A percentile compares a stretch with the other conserved stretches of the same genome.
Conservation (phyloP, 2,797 vertebrate genomes). For the Valencia hispanica region DNA sequence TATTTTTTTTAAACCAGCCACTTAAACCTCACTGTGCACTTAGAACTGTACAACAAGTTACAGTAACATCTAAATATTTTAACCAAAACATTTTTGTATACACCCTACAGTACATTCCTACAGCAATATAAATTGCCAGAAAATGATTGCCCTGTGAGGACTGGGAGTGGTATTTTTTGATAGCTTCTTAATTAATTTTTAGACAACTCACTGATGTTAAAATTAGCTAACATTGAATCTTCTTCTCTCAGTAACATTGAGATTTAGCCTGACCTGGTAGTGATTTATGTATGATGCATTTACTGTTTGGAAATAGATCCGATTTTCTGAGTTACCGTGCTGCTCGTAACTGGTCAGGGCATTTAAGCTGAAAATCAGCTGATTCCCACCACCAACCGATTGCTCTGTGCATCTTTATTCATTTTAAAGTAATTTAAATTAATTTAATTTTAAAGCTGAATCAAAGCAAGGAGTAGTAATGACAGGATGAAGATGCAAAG, state of each 20-base stretch:
- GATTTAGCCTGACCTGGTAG: not conserved
- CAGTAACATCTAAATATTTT: too few species aligned
- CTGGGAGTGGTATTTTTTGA: not conserved
- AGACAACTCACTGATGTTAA: not conserved
- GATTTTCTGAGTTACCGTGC: not conserved
- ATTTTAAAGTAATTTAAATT: too few species aligned
- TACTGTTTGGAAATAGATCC: not conserved
- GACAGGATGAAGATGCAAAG: conserved; percentile 52
- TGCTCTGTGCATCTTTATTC: not conserved
- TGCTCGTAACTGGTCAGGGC: too few species aligned
- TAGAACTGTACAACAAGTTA: too few species aligned
- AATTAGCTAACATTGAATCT: not conserved
- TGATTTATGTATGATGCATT: not conserved
- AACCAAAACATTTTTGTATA: too few species aligned
- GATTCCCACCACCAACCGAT: not conserved
- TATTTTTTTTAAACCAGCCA: too few species aligned
- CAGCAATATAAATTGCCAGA: too few species aligned
- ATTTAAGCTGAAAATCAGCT: not conserved
- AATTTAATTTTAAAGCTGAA: conserved; percentile 40
- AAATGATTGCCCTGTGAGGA: too few species aligned
- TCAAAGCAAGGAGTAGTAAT: conserved; percentile 47
- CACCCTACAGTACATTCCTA: too few species aligned
- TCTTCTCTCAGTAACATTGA: not conserved
- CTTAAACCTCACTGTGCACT: too few species aligned
- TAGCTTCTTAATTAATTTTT: not conserved